Evolutionary conservation across 92 coral and sea anemone genomes (phyloP).

Genomic region (Isaurus tuberculatus): DNA sequence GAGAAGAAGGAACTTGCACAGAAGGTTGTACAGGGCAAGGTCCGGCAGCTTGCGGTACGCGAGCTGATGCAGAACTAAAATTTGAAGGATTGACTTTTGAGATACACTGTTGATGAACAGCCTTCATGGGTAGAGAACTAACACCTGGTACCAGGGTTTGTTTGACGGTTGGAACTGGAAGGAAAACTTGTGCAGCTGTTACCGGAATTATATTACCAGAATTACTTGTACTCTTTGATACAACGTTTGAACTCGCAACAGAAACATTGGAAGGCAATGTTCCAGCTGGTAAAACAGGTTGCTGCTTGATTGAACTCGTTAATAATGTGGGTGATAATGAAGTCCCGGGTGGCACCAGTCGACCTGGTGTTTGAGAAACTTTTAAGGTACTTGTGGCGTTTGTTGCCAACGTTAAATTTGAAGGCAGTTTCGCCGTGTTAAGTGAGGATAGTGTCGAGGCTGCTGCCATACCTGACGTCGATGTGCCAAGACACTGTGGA

Average conservation of each 20-base stretch:
- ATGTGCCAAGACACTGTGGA: neutral
- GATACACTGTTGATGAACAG: conserved; percentile 2
- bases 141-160: neutral
- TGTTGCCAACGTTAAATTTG: neutral
- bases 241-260: neutral
- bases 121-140: conserved; percentile 2
- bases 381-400: neutral
- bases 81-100: neutral
- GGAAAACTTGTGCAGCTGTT: conserved; percentile 18
- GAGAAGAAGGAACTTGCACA: conserved; percentile 13
- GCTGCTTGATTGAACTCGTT: conserved; percentile 1
- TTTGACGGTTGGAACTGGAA: conserved; percentile 3
- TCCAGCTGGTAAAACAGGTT: neutral
- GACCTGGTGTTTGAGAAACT: conserved; percentile 10
- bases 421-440: neutral
- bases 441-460: neutral
- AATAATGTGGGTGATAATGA: conserved; percentile 10
- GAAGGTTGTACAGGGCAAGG: neutral
- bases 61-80: neutral
- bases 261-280: neutral
- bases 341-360: neutral
- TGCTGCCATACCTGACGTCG: neutral
- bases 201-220: neutral
- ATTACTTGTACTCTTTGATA: conserved; percentile 1
- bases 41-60: neutral